Percentiles rank a stretch among this genome's conserved stretches.
Evolutionary conservation across 1,140 invertebrate species (phyloP).

Genomic region (Hyposmocoma kahamanoa): DNA sequence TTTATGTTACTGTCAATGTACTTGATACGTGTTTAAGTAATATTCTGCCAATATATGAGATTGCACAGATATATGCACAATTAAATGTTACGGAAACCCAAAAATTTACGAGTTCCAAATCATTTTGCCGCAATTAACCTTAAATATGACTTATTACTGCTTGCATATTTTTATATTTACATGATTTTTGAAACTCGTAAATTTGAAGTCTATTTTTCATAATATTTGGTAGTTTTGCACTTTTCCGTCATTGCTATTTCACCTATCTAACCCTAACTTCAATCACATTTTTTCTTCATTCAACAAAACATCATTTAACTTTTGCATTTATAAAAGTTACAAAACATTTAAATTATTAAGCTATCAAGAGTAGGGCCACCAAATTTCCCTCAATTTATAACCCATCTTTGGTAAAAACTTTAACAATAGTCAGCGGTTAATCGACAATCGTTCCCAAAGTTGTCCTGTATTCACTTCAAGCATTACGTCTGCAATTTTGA

Average conservation of each 20-base stretch:
- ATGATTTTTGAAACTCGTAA: neutral
- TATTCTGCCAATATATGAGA: no score
- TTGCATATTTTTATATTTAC: neutral
- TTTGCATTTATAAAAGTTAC: conserved; percentile 64
- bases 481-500: conserved; percentile 19
- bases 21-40: no score
- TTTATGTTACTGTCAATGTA: no score
- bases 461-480: conserved; percentile 29
- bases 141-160: neutral
- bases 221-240: neutral
- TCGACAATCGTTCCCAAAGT: conserved; percentile 35
- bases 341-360: conserved; percentile 65
- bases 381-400: conserved; percentile 44
- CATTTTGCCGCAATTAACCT: no score
- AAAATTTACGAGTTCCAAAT: neutral
- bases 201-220: neutral
- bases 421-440: conserved; percentile 53
- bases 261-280: conserved; percentile 59
- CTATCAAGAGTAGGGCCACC: conserved; percentile 50
- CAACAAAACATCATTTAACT: conserved; percentile 51
- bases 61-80: no score
- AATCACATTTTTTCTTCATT: conserved; percentile 61
- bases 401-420: conserved; percentile 69
- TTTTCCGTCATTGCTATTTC: conserved; percentile 28
- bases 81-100: no score